A percentile compares a stretch with the other conserved stretches of the same genome.
Evolutionary conservation across 2,113 vertebrate species (phyloP).

Genomic region (Phalacrocorax aristotelis): DNA sequence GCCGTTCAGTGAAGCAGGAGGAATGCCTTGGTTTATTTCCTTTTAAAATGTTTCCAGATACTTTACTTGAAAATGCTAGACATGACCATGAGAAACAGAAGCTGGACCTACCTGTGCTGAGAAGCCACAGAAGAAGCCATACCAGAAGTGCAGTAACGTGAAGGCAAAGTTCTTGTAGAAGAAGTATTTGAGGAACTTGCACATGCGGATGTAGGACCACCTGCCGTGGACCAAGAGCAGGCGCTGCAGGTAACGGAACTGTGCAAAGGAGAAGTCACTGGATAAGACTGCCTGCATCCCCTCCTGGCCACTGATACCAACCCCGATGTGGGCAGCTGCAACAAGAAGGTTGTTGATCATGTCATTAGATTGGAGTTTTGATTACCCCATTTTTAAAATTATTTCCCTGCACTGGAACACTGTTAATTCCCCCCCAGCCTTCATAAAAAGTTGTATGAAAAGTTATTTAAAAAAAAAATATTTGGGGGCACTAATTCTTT

Average conservation of each 20-base stretch:
- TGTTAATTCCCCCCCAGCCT: not conserved
- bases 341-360: not conserved
- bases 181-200: constrained; percentile 95
- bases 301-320: constrained; percentile 92
- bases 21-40: not conserved
- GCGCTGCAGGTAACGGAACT: constrained; percentile 93
- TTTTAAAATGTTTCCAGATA: not conserved
- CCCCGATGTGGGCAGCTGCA: constrained; percentile 92
- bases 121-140: constrained; percentile 93
- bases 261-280: constrained; percentile 90
- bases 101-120: constrained; percentile 87
- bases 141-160: constrained; percentile 95
- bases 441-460: not conserved
- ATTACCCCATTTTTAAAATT: not conserved
- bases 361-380: not conserved
- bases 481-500: not conserved
- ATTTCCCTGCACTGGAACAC: not conserved
- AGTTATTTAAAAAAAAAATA: not conserved
- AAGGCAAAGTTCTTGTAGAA: constrained; percentile 99
- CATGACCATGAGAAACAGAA: not conserved
- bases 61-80: not conserved
- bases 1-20: not conserved
- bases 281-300: constrained; percentile 93
- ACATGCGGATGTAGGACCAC: constrained; percentile 97
- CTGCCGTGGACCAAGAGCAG: constrained; percentile 93